Conservation (phyloP, 23 tunicate genomes). For the Clavelina lepadiformis region DNA sequence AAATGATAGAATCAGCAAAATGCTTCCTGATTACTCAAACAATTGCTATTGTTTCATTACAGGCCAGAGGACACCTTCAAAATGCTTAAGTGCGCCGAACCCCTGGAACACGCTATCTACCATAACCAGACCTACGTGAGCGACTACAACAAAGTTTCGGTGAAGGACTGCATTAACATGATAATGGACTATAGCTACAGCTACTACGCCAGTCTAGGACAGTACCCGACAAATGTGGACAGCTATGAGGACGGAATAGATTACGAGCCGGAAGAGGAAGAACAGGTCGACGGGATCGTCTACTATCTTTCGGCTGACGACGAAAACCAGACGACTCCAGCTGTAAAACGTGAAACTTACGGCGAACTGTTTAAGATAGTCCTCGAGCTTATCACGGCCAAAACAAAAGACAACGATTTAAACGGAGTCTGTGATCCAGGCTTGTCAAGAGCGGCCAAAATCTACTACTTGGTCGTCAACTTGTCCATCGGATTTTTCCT, state of each 20-base stretch:
- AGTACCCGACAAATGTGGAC: background rate
- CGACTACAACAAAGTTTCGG: constrained; percentile 32
- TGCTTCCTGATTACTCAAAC: no score
- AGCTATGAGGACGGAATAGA: background rate
- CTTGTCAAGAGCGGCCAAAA: constrained; percentile 24
- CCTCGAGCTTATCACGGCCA: constrained; percentile 5
- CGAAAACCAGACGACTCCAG: background rate
- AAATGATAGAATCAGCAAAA: no score
- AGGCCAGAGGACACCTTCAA: no score
- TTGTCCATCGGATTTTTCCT: constrained; percentile 76
- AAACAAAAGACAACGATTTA: background rate
- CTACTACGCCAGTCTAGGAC: constrained; percentile 2
- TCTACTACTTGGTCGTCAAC: constrained; percentile 59
- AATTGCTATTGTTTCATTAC: no score
- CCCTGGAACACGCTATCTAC: constrained; percentile 16
- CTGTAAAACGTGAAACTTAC: no score
- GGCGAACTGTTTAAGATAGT: constrained; percentile 7
- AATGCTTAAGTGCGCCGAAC: constrained; percentile 34
- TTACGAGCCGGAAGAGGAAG: background rate
- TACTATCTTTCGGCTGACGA: background rate
- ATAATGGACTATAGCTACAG: background rate
- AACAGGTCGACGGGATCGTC: background rate
- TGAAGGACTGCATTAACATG: constrained; percentile 18
- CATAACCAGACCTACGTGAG: constrained; percentile 24
- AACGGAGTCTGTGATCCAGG: constrained; percentile 50